Percentiles rank a stretch among this genome's conserved stretches.
These are phyloP conservation scores for Sinodicranocentrus sp. DNA, from an alignment of 2,888 invertebrate genomes.

Conservation along the genomic window DNA sequence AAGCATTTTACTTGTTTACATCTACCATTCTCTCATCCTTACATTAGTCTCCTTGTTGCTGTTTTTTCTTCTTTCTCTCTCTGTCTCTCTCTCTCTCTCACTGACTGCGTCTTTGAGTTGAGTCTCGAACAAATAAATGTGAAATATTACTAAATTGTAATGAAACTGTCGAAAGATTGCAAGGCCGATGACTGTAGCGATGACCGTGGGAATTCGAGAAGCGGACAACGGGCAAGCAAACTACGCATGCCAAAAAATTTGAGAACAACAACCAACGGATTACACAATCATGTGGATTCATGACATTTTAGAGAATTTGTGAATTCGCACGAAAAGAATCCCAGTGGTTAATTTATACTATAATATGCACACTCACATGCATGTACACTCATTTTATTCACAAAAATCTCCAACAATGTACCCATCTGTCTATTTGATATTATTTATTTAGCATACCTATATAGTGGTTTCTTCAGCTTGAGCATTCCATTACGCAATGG, in stretches of 20 bases:
- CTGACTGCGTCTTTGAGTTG: too few species aligned
- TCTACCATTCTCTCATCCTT: conserved; percentile 8
- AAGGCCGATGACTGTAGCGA: conserved; percentile 30
- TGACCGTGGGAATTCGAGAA: conserved; percentile 58
- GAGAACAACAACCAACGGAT: background rate
- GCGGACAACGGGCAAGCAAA: conserved; percentile 34
- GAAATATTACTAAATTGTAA: conserved; percentile 5
- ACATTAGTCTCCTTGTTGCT: too few species aligned
- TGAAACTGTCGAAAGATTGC: conserved; percentile 37
- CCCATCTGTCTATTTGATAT: background rate
- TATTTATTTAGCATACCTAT: background rate
- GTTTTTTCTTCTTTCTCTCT: background rate
- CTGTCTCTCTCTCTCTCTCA: too few species aligned
- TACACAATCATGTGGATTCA: conserved; percentile 21
- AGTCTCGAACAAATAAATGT: conserved; percentile 1
- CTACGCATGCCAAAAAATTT: conserved; percentile 24
- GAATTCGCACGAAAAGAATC: conserved; percentile 36
- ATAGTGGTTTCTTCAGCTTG: background rate
- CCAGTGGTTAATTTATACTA: conserved; percentile 11
- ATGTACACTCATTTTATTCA: too few species aligned
- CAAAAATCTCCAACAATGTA: too few species aligned
- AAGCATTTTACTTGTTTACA: too few species aligned
- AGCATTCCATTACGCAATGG: background rate
- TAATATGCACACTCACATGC: background rate
- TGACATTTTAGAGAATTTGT: conserved; percentile 30